Base-by-base conservation (phyloP, 1,140 invertebrate species). In the Trachelipus rathkii region DNA sequence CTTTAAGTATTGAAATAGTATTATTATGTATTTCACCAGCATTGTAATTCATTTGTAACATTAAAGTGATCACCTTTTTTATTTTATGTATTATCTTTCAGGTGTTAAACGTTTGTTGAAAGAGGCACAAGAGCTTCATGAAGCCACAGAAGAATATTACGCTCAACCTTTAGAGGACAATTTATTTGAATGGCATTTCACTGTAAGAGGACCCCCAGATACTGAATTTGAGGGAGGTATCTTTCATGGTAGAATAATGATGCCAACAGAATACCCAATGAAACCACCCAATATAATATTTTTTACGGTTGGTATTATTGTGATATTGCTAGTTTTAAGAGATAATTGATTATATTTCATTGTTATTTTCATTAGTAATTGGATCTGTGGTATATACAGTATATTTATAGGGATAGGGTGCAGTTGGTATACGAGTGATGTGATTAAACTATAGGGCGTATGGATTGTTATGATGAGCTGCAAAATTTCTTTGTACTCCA, bases 121-220 rank as follows among this genome's bases (percentile, higher is more conserved):
- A 83, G 96, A 98, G 86, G 95, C 96, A 0, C 87, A 90, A 80
- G 96, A 98, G 85, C 84, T 96, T 68, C 88, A 89, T 45, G 89
- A 93, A 77, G 89, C 95, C 19, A 96, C 94, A 15, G 93, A 95
- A 83, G 92, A 97, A 84, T 97, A 95, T 85, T 92, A 88, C 86
- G 95, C 95, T 23, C 90, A 91, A 82, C 96, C 96, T 33, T 85
- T 98, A 19, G 95, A 98, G 84, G 95, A 97, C 83, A 98, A 98
- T 87, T 85, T 98, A 43, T 98, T 98, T 87, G 96, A 98, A 85
- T 98, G 96, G 96, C 96, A 98, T 86, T 98, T 98, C 85, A 98
- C 96, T 0, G 91, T 98, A 10, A 87, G 92, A 83, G 95, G 95
- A 13, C 94, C 95, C 43, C 88, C 89, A 45, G 92, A 91, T 6